Base-by-base conservation (phyloP, 1,140 invertebrate species). In the Drosophila equinoxialis region DNA sequence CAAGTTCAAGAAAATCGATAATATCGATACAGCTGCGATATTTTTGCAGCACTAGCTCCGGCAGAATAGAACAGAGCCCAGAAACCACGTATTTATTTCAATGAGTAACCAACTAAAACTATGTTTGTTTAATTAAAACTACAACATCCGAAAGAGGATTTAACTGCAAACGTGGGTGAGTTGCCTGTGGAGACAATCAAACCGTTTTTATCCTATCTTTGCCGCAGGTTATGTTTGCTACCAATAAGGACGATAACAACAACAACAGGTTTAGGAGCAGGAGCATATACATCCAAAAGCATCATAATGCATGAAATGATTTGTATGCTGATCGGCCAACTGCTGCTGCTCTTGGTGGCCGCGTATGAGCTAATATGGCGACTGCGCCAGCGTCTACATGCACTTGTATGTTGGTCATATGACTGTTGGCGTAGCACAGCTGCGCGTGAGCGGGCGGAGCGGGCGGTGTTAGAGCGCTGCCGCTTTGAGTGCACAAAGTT, bases 361-460 rank as follows among this genome's bases (percentile, higher is more conserved):
- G 51, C 60, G 6, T 81, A 74, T 68, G 81, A 86, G 41, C 62
- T 81, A 11, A 33, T 86, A 23, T 63, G 68, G 48, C 79, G 20
- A 14, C 23, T 90, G 6, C 61, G 67, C 20, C 67, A 76, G 62
- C 71, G 77, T 6, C 51, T 91, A 10, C 71, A 90, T 72, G 80
- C 90, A 45, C 51, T 89, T 41, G 60, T 59, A 3, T 17, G 61
- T n/a, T 67, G 76, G 86, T 91, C 90, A 91, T 91, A 91, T 91
- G 90, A 91, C 87, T 76, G 70, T 30, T 82, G 74, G 70, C 74
- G 79, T 26, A 66, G 62, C 54, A 23, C 23, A 61, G 54, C 70
- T 57, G 65, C 70, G 73, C 75, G 80, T 77, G 75, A 84, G 61
- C 66, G 64, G 11, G 59, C 68, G 30, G 82, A 84, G 48, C 42